Evolutionary conservation across 2,113 vertebrate genomes (phyloP).

Genomic region (Charadrius vociferus): DNA sequence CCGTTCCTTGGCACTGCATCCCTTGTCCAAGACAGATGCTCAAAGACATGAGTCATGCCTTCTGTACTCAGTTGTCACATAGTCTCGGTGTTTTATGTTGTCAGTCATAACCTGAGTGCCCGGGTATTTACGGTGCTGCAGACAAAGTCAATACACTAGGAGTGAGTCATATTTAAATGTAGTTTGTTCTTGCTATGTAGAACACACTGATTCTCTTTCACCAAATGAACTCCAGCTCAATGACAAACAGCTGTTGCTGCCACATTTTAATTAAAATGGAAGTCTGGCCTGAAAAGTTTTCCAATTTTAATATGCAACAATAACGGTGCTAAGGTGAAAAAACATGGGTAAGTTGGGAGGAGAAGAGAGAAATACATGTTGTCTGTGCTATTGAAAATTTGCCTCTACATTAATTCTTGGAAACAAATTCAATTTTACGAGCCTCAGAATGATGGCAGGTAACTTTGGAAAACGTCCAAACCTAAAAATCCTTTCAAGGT

Average conservation of each 20-base stretch:
- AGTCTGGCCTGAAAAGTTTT: neutral
- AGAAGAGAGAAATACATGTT: neutral
- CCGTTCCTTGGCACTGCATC: neutral
- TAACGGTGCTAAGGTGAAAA: neutral
- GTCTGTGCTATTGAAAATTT: neutral
- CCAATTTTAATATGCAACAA: neutral
- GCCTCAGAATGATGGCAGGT: neutral
- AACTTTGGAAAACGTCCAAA: neutral
- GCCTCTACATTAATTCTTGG: neutral
- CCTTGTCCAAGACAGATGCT: neutral
- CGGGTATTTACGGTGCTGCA: neutral
- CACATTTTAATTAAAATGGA: neutral
- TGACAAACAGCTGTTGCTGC: neutral
- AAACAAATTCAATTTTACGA: neutral
- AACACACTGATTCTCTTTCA: neutral
- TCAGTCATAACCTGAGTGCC: neutral
- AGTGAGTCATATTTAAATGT: neutral
- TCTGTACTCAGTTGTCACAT: neutral
- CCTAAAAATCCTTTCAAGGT: neutral
- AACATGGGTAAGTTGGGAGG: neutral
- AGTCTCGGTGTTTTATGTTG: neutral
- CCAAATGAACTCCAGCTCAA: neutral
- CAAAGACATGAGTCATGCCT: neutral
- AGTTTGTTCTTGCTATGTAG: neutral
- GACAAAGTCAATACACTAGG: neutral